Evolutionary conservation across 2,888 invertebrate genomes (phyloP), one percentile per base, ranked within the genome.

Genomic region (Folsomia manolachei): DNA sequence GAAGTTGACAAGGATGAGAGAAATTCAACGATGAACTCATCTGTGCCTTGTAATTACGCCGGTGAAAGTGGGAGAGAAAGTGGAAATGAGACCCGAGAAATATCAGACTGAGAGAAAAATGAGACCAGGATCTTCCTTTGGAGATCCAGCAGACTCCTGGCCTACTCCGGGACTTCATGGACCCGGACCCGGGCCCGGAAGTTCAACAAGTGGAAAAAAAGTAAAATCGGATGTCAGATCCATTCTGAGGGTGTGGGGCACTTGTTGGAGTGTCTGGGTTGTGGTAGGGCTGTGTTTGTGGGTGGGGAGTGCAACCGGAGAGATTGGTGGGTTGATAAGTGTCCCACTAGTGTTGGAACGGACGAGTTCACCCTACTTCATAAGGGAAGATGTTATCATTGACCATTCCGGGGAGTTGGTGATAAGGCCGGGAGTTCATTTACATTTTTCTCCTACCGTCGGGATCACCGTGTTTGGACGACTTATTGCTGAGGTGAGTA

Each of bases 391-490:
- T 85, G 86, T 95, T 72, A 87, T 91, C 81, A 87, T 97, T 68
- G 91, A 92, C 81, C 87, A 88, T 78, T 89, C 90, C 75, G 94
- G 91, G 0, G 91, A 91, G 82, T 86, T 98, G 81, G 87, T 91
- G 70, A 89, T 98, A 72, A 94, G 95, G 83, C 90, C 96, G 18
- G 98, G 97, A 26, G 95, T 95, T 0, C 91, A 90, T 82, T 86
- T 99, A 70, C 88, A 91, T 81, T 95, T 98, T 84, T 91, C 92
- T 2, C 93, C 97, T 1, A 94, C 95, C 86, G 90, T 93, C 81
- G 97, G 97, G 76, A 90, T 99, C 82, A 95, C 94, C 27, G 92
- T 98, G 63, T 89, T 92, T 82, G 98, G 98, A 81, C 89, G 91
- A 79, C 86, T 98, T 27, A 88, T 89, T 73, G 97, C 97, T 70